Evolutionary conservation across 2,888 invertebrate genomes (phyloP).

Genomic region (Saturnia japonica): DNA sequence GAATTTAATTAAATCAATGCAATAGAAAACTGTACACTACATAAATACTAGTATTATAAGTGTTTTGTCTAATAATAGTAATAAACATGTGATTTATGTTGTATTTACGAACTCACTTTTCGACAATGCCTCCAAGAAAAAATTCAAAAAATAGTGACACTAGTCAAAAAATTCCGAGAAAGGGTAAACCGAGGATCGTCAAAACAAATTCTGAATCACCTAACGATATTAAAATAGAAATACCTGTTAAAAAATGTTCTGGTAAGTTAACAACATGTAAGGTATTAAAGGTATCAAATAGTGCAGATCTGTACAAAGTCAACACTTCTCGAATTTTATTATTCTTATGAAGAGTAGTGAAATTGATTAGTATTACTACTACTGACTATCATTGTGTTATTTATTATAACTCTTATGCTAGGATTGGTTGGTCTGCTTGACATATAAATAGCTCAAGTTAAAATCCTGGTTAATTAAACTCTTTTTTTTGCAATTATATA

Average conservation of each 20-base stretch:
- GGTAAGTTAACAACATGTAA: background rate
- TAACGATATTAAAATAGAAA: slow-evolving; percentile 13
- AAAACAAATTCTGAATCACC: background rate
- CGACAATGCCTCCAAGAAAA: slow-evolving; percentile 35
- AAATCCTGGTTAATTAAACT: background rate
- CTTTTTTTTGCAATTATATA: background rate
- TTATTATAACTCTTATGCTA: background rate
- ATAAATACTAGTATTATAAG: background rate
- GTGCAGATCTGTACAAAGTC: background rate
- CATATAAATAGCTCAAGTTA: background rate
- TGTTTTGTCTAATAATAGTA: background rate
- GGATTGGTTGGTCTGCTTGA: background rate
- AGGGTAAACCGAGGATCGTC: slow-evolving; percentile 5
- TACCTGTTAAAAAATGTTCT: slow-evolving; percentile 12
- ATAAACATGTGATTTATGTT: background rate
- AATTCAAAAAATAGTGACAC: slow-evolving; percentile 23
- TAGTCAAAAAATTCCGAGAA: slow-evolving; percentile 28
- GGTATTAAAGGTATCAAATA: slow-evolving; percentile 1
- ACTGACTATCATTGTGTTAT: no score
- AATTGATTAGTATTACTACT: background rate
- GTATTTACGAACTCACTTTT: background rate
- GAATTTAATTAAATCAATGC: background rate
- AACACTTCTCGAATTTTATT: background rate
- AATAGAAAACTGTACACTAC: background rate
- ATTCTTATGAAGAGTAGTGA: background rate